Evolutionary conservation across 2,113 vertebrate species (phyloP), one percentile per base, ranked within the genome.

Genomic region (Columba janthina): DNA sequence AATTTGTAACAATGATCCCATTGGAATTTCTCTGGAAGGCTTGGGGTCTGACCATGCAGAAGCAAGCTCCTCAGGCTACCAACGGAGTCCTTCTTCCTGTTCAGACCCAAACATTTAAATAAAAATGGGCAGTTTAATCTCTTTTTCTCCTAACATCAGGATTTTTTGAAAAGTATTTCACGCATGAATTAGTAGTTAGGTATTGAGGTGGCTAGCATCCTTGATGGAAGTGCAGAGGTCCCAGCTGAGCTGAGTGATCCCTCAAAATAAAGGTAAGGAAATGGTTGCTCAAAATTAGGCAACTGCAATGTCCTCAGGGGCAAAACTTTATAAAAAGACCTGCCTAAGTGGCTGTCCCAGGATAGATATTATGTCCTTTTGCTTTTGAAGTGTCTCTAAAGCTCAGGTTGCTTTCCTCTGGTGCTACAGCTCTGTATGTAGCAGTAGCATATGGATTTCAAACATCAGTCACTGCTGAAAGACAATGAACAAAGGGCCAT

Each of bases 401-500:
- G 58, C 62, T 93, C 72, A 58, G 28, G n/a, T 88, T 94, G 80
- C 80, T 90, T 89, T 91, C 51, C 67, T 95, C 56, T 57, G 46
- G 56, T 88, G 60, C 67, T 85, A 80, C 24, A 62, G 51, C 38
- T 83, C 51, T 56, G 44, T 44, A 74, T n/a, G 58, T n/a, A 90
- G 70, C 76, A 82, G 73, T 21, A 91, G 87, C 36, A 70, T 87
- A 84, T 44, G 75, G 84, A 89, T 94, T 96, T 94, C 96, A 92
- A 94, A 82, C 66, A 93, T 57, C 79, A 82, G 80, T 66, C 79
- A 82, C 66, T 61, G 76, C 54, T 93, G 71, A 78, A 93, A 93
- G 57, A 97, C 82, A 96, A 91, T 73, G 71, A 96, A 93, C 95
- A 97, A 98, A 96, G 88, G 88, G 79, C 73, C 77, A 86, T 34